phyloP scores from a whole-genome alignment of 2,888 invertebrate species.

The Mythimna loreyi region DNA sequence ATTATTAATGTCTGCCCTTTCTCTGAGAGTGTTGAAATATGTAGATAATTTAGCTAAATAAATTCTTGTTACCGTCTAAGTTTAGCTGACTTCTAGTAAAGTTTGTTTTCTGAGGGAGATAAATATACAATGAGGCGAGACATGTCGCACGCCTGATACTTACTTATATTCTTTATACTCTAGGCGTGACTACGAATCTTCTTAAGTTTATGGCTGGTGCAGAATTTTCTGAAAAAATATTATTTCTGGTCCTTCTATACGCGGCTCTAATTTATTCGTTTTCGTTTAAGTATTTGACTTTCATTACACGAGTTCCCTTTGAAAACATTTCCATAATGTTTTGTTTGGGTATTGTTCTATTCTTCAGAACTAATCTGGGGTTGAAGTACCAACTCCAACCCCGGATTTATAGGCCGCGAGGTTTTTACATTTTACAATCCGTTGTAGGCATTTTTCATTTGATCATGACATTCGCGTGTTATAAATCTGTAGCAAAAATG shows the following conservation, averaged over 20 bases:
- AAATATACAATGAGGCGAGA: conserved; percentile 20
- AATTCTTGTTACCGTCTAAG: conserved; percentile 42
- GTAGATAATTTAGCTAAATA: conserved; percentile 46
- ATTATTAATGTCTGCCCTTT: conserved; percentile 39
- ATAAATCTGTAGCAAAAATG: conserved; percentile 5
- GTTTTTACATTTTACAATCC: too few relatives aligned
- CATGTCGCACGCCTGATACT: conserved; percentile 11
- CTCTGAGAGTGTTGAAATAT: conserved; percentile 42
- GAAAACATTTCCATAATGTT: too few relatives aligned
- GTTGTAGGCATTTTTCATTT: too few relatives aligned
- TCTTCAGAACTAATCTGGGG: too few relatives aligned
- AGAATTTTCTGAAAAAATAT: not conserved
- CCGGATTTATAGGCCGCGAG: too few relatives aligned
- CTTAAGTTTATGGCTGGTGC: not conserved
- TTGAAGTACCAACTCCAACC: too few relatives aligned
- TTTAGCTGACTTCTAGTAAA: conserved; percentile 22
- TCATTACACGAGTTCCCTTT: too few relatives aligned
- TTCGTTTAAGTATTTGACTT: not conserved
- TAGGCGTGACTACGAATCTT: conserved; percentile 17
- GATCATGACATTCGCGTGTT: not conserved
- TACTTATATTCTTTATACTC: conserved; percentile 7
- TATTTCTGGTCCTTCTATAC: not conserved
- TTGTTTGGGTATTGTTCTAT: too few relatives aligned
- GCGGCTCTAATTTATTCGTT: too few relatives aligned
- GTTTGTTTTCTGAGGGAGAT: conserved; percentile 15